Percentiles rank a stretch among this genome's conserved stretches.
phyloP scores from a whole-genome alignment of 2,113 vertebrate species.

The Rhodinocichla rosea region DNA sequence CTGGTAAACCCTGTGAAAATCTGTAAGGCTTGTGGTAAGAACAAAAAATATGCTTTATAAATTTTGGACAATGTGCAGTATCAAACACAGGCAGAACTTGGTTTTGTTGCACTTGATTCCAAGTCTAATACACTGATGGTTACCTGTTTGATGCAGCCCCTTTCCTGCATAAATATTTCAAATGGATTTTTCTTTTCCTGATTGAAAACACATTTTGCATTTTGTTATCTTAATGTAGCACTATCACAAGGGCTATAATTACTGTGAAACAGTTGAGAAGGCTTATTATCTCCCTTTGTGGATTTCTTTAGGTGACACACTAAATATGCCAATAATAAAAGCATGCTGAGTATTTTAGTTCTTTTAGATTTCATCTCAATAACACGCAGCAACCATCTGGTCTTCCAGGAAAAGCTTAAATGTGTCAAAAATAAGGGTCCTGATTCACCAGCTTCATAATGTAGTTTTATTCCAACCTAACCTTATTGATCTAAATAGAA shows the following conservation, averaged over 20 bases:
- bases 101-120: neutral
- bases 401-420: conserved; percentile 55
- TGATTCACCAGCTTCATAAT: conserved; percentile 23
- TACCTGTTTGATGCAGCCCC: neutral
- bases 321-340: conserved; percentile 43
- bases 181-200: neutral
- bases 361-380: conserved; percentile 48
- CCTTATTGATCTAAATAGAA: conserved; percentile 8
- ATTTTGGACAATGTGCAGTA: neutral
- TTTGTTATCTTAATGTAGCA: conserved; percentile 48
- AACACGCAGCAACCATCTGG: conserved; percentile 49
- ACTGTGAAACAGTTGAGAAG: conserved; percentile 39
- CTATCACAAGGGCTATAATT: conserved; percentile 41
- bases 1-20: neutral
- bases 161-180: neutral
- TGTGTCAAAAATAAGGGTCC: conserved; percentile 39
- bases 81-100: neutral
- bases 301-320: conserved; percentile 37
- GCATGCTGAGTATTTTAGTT: conserved; percentile 18
- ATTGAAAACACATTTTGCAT: neutral
- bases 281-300: conserved; percentile 32
- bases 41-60: neutral
- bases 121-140: neutral
- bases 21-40: neutral
- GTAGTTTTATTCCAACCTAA: neutral